phyloP scores from a whole-genome alignment of 1,140 invertebrate species.

The Octopus sinensis region DNA sequence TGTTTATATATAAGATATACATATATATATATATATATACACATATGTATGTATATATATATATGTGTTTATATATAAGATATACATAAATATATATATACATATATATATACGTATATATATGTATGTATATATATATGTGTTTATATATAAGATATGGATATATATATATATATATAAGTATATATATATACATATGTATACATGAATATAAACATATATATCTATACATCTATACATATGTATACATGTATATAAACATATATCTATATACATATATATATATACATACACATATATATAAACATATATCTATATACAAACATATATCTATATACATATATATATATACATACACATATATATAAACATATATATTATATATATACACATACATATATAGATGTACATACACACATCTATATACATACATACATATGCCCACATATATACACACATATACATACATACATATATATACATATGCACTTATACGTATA shows the following conservation, averaged over 20 bases:
- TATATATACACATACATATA: too few relatives aligned
- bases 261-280: not conserved
- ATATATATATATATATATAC: too few relatives aligned
- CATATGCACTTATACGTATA: too few relatives aligned
- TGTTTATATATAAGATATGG: too few relatives aligned
- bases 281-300: not conserved
- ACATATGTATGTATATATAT: too few relatives aligned
- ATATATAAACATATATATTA: too few relatives aligned
- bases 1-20: too few relatives aligned
- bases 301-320: not conserved
- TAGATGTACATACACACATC: too few relatives aligned
- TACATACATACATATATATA: too few relatives aligned
- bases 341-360: not conserved
- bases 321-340: not conserved
- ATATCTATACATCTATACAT: not conserved
- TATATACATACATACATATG: too few relatives aligned
- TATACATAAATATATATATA: not conserved
- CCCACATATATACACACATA: too few relatives aligned
- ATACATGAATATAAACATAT: not conserved
- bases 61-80: not conserved
- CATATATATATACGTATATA: not conserved
- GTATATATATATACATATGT: not conserved
- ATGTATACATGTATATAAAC: not conserved
- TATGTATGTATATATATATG: too few relatives aligned
- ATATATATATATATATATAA: not conserved